A percentile compares a stretch with the other conserved stretches of the same genome.
These are phyloP conservation scores for Rotaria macrura DNA, from an alignment of 2,888 invertebrate genomes.

Conservation along the genomic window DNA sequence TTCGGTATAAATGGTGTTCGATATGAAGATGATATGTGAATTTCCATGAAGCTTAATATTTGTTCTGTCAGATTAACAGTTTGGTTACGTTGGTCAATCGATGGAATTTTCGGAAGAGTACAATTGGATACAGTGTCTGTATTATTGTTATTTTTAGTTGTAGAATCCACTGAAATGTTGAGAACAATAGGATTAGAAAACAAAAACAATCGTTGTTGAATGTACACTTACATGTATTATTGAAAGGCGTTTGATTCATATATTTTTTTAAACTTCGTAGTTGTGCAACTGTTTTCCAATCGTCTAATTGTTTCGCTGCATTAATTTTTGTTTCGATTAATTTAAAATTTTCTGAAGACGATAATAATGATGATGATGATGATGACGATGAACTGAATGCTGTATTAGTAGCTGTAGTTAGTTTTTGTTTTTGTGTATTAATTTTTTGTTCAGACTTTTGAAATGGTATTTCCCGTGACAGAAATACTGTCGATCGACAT, in stretches of 20 bases:
- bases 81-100: not conserved
- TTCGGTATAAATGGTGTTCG: not conserved
- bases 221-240: not conserved
- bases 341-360: not conserved
- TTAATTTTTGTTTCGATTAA: not conserved
- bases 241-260: not conserved
- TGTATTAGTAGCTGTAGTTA: not conserved
- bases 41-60: not conserved
- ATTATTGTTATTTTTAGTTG: not conserved
- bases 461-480: not conserved
- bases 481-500: not conserved
- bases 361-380: not conserved
- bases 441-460: not conserved
- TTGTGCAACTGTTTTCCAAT: not conserved
- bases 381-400: no score
- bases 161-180: not conserved
- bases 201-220: not conserved
- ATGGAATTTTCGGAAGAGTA: not conserved
- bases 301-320: not conserved
- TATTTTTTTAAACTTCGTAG: not conserved
- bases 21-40: not conserved
- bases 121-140: not conserved
- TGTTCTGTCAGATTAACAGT: not conserved
- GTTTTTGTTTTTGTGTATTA: not conserved
- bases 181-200: not conserved